A percentile compares a stretch with the other conserved stretches of the same genome.
These are phyloP conservation scores for Drosophila ercepeae DNA, from an alignment of 1,140 invertebrate species.

Conservation along the genomic window DNA sequence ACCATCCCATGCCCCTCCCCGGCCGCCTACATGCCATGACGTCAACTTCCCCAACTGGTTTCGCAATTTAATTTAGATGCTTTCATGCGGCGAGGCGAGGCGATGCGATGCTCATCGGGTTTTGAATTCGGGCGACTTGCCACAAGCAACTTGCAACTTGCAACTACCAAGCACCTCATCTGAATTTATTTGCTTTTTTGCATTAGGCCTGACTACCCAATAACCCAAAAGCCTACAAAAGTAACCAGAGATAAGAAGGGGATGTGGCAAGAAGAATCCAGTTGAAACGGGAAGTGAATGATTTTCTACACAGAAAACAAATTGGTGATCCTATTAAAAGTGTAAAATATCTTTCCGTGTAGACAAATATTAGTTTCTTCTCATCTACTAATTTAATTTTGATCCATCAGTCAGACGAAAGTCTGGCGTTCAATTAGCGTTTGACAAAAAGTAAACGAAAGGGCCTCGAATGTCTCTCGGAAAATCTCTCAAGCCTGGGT, in stretches of 20 bases:
- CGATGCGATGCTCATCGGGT: conserved; percentile 34
- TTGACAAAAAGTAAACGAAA: conserved; percentile 29
- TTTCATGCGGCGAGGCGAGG: conserved; percentile 72
- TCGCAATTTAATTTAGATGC: conserved; percentile 76
- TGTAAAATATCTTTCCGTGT: not conserved
- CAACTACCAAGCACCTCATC: conserved; percentile 28
- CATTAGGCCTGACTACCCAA: conserved; percentile 77
- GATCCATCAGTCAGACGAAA: conserved; percentile 12
- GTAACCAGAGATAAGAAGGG: not conserved
- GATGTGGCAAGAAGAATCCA: conserved; percentile 28
- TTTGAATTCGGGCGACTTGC: conserved; percentile 20
- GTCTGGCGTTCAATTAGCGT: conserved; percentile 50
- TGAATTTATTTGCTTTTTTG: conserved; percentile 71
- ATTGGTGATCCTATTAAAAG: too few relatives aligned
- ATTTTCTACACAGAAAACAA: conserved; percentile 10
- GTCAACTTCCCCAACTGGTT: conserved; percentile 75
- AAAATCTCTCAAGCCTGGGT: too few relatives aligned
- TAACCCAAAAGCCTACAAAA: conserved; percentile 78
- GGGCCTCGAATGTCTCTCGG: conserved; percentile 17
- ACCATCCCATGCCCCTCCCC: conserved; percentile 4
- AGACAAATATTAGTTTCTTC: not conserved
- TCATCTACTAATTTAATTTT: conserved; percentile 15
- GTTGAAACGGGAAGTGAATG: conserved; percentile 36
- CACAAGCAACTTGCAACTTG: not conserved
- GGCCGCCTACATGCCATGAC: conserved; percentile 53